Conservation (phyloP, 2,888 invertebrate species). For the Caenorhabditis sp. region DNA sequence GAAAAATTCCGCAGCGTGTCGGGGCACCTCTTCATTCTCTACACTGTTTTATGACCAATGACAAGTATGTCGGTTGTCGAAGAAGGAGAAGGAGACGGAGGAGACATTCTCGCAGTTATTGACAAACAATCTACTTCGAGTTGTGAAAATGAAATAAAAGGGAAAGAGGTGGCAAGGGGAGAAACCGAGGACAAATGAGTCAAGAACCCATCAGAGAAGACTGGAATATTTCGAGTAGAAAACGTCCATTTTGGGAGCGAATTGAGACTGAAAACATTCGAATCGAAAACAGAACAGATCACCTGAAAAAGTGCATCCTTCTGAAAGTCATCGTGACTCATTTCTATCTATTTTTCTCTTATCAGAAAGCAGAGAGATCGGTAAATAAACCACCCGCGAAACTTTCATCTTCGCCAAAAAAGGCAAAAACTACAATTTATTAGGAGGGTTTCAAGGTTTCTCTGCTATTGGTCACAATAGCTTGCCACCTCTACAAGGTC, state of each 20-base stretch:
- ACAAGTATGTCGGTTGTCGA: slow-evolving; percentile 36
- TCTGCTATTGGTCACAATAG: slow-evolving; percentile 30
- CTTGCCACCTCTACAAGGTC: slow-evolving; percentile 27
- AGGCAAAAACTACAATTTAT: slow-evolving; percentile 45
- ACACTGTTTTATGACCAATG: slow-evolving; percentile 42
- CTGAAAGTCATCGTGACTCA: slow-evolving; percentile 8
- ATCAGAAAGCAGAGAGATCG: not conserved
- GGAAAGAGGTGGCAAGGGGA: slow-evolving; percentile 2
- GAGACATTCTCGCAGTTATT: slow-evolving; percentile 25
- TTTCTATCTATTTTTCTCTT: slow-evolving; percentile 1
- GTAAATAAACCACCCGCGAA: slow-evolving; percentile 34
- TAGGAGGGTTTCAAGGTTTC: slow-evolving; percentile 40
- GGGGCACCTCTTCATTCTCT: slow-evolving; percentile 24
- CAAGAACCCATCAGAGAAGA: slow-evolving; percentile 14
- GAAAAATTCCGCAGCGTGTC: slow-evolving; percentile 32
- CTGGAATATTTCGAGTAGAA: slow-evolving; percentile 6
- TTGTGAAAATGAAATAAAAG: slow-evolving; percentile 20
- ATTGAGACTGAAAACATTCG: slow-evolving; percentile 26
- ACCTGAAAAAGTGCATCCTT: not conserved
- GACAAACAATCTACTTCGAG: slow-evolving; percentile 37
- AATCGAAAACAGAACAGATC: slow-evolving; percentile 31
- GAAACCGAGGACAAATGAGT: slow-evolving; percentile 43
- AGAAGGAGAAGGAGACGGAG: slow-evolving; percentile 11
- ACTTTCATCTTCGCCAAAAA: slow-evolving; percentile 31
- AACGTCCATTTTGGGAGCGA: not conserved